Base-by-base conservation (phyloP, 1,140 invertebrate genomes). In the Adoxophyes honmai region DNA sequence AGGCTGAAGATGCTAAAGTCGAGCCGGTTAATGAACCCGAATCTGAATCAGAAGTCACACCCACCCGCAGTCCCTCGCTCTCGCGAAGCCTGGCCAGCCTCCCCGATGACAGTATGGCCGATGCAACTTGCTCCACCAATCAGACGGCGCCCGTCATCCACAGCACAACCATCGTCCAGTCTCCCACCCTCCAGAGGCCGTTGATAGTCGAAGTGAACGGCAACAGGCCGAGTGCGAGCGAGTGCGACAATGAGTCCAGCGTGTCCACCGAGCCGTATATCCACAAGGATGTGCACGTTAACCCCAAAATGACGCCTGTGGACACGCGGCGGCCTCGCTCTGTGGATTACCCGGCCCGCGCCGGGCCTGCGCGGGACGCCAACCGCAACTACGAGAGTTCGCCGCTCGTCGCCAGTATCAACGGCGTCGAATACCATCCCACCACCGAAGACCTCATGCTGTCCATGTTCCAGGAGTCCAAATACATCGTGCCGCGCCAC, bases 261-360 rank as follows among this genome's bases (percentile, higher is more conserved):
- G 70, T 68, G 54, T 63, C 80, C 4, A 66, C 65, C 8, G 82
- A 83, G 57, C 75, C 77, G 11, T 85, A 83, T 42, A 86, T 87
- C 9, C 87, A 89, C 56, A 90, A 90, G 59, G 89, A 90, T 55
- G 88, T 90, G 34, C 89, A 90, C 53, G 81, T 90, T 0, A 90
- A 90, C 59, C 89, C 89, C 9, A 89, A 89, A 60, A 90, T 90
- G 89, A 90, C 89, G 4, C 82, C 84, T 0, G 81, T 86, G 11
- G 86, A 87, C 52, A 59, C 66, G 0, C 60, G 83, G 14, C 59
- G 86, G 35, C 86, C 86, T n/a, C 66, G 79, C 0, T 86, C 85
- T 0, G 83, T 86, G 4, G 86, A 88, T 51, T 83, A 79, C 44
- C 81, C 86, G 11, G 18, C 68, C 0, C 58, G 71, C 73, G 2